Evolutionary conservation across 2,797 vertebrate genomes (phyloP), one percentile per base, ranked within the genome.

Genomic region (Pipistrellus pipistrellus): DNA sequence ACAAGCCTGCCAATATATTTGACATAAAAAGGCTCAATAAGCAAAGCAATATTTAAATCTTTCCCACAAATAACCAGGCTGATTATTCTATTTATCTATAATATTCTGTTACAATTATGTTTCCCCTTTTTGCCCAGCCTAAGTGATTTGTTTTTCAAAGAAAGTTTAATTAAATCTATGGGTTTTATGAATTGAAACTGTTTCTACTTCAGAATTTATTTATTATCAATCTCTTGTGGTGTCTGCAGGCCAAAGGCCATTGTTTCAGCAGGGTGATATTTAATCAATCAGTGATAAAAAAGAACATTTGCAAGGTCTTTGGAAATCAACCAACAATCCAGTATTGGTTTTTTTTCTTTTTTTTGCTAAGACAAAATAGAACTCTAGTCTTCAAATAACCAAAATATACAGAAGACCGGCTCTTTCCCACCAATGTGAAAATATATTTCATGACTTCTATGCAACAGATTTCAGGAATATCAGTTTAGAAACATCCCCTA

Each of bases 231-330:
- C 15, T 88, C 91, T 73, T 81, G 20, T 95, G 88, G 51, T 72
- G 82, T 95, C 71, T 66, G 87, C 77, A 96, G 85, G 93, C 10
- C 85, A 94, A 94, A 96, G 10, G 66, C 94, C 95, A 94, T 3
- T 92, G 80, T 90, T 77, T 89, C 85, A 96, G 75, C n/a, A 94
- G 83, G 69, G 53, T 81, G 82, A 95, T 9, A 94, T 83, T 95
- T 81, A 96, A 93, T 85, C 87, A 77, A 57, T 86, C 38, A 87
- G 84, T 77, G 78, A 64, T 81, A 93, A 95, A 96, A 44, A 95
- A 95, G 55, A 84, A 69, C 88, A 95, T 59, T 0, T 21, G 57
- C 4, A 41, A 96, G 75, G 85, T 48, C 73, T 95, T 0, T 83
- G 85, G 32, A 96, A 96, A 90, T 9, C 93, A 97, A 97, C 17